These are phyloP conservation scores for Pollenia angustigena DNA, from an alignment of 2,888 invertebrate genomes.

Conservation along the genomic window DNA sequence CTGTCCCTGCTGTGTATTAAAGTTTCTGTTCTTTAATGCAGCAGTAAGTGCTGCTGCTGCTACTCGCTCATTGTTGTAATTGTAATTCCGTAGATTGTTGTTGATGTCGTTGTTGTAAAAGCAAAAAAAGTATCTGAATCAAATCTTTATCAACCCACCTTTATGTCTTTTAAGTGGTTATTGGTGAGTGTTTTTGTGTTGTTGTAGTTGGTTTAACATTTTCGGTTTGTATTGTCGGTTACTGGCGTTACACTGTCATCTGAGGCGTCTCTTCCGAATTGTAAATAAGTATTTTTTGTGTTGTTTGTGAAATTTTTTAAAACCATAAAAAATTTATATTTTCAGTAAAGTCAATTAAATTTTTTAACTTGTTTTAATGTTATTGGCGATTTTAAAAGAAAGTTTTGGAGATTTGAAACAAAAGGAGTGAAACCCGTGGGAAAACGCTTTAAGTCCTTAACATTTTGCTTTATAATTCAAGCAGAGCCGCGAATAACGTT, in stretches of 20 bases:
- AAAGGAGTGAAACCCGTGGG: neutral
- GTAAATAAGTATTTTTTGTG: neutral
- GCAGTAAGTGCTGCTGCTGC: constrained; percentile 38
- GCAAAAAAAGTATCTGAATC: constrained; percentile 13
- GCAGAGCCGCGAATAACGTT: no score
- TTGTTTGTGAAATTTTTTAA: neutral
- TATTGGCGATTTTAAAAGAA: neutral
- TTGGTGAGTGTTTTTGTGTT: constrained; percentile 12
- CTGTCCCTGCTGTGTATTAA: constrained; percentile 27
- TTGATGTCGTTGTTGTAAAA: constrained; percentile 47
- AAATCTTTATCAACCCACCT: constrained; percentile 67
- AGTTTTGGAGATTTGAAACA: neutral
- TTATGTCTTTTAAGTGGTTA: constrained; percentile 67
- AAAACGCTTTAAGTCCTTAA: neutral
- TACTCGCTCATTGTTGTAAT: constrained; percentile 56
- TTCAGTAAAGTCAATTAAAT: constrained; percentile 56
- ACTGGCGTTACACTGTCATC: constrained; percentile 42
- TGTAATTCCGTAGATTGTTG: constrained; percentile 26
- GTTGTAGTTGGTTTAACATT: constrained; percentile 49
- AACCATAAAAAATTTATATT: constrained; percentile 55
- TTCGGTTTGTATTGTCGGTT: constrained; percentile 51
- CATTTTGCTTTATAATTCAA: neutral
- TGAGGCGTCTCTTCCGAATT: constrained; percentile 34
- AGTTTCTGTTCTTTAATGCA: constrained; percentile 40
- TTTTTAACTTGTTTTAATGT: constrained; percentile 21